phyloP scores from a whole-genome alignment of 1,140 invertebrate species.

The Eulimnadia texana region DNA sequence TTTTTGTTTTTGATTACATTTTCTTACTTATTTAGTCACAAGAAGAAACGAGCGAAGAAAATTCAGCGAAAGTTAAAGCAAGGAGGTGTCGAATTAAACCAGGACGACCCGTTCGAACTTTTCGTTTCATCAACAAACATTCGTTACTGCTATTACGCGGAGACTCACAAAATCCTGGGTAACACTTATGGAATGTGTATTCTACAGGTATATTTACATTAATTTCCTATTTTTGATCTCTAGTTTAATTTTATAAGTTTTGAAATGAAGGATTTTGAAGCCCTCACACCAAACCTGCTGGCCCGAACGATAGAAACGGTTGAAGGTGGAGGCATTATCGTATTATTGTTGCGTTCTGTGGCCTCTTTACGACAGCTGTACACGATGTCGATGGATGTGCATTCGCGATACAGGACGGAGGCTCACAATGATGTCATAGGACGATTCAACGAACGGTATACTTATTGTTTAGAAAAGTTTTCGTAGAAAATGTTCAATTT shows the following conservation, averaged over 20 bases:
- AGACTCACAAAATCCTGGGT: slow-evolving; percentile 95
- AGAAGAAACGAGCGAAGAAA: slow-evolving; percentile 82
- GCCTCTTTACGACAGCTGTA: slow-evolving; percentile 86
- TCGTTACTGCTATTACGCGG: slow-evolving; percentile 92
- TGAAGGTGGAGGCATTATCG: slow-evolving; percentile 89
- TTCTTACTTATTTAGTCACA: slow-evolving; percentile 44
- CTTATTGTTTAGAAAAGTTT: neutral
- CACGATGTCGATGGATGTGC: slow-evolving; percentile 97
- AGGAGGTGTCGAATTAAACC: slow-evolving; percentile 79
- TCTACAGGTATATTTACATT: slow-evolving; percentile 49
- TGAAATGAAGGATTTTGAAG: slow-evolving; percentile 83
- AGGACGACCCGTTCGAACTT: slow-evolving; percentile 93
- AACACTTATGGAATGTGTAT: slow-evolving; percentile 96
- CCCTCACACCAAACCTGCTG: slow-evolving; percentile 93
- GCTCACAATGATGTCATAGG: slow-evolving; percentile 81
- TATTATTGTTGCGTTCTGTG: slow-evolving; percentile 68
- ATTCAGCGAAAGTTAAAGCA: slow-evolving; percentile 72
- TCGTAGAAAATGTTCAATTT: neutral
- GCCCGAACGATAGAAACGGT: slow-evolving; percentile 97
- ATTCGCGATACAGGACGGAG: slow-evolving; percentile 87
- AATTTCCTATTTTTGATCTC: neutral
- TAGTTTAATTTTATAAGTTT: neutral
- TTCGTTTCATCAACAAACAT: slow-evolving; percentile 94
- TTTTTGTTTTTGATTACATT: neutral
- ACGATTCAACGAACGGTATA: slow-evolving; percentile 82